These are phyloP conservation scores for Capromys pilorides DNA, from an alignment of 2,797 vertebrate genomes.

Conservation along the genomic window DNA sequence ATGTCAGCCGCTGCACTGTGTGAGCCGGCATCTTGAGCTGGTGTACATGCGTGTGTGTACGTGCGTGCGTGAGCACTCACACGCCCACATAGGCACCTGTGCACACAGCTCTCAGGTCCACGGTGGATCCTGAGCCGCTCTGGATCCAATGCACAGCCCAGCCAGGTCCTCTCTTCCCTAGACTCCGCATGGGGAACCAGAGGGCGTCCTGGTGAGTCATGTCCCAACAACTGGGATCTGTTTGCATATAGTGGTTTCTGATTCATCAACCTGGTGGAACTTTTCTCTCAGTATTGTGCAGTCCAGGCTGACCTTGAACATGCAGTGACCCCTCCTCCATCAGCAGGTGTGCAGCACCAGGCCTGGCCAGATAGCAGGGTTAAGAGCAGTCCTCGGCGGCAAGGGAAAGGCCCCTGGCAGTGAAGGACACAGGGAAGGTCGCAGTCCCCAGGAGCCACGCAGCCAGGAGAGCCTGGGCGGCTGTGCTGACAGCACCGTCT, in stretches of 20 bases:
- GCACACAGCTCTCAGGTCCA: background rate
- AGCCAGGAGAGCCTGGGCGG: background rate
- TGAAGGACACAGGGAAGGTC: background rate
- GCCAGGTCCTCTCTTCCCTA: background rate
- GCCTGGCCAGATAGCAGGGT: background rate
- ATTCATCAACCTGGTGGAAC: background rate
- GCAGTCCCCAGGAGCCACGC: background rate
- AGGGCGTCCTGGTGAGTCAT: background rate
- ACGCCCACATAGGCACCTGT: background rate
- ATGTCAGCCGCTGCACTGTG: no score
- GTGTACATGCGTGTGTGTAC: no score
- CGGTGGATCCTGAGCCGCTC: background rate
- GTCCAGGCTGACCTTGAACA: background rate
- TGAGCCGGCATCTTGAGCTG: background rate
- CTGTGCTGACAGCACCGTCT: background rate
- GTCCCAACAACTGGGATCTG: background rate
- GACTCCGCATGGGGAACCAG: accelerated
- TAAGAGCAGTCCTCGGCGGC: background rate
- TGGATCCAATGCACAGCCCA: no score
- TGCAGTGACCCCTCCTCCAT: background rate
- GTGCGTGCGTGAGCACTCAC: no score
- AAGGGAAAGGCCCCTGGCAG: background rate
- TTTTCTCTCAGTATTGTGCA: background rate
- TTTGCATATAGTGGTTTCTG: background rate
- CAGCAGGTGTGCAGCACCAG: background rate